Evolutionary conservation across 2,797 vertebrate species (phyloP), one percentile per base, ranked within the genome.

Genomic region (Ceyx erithaca): DNA sequence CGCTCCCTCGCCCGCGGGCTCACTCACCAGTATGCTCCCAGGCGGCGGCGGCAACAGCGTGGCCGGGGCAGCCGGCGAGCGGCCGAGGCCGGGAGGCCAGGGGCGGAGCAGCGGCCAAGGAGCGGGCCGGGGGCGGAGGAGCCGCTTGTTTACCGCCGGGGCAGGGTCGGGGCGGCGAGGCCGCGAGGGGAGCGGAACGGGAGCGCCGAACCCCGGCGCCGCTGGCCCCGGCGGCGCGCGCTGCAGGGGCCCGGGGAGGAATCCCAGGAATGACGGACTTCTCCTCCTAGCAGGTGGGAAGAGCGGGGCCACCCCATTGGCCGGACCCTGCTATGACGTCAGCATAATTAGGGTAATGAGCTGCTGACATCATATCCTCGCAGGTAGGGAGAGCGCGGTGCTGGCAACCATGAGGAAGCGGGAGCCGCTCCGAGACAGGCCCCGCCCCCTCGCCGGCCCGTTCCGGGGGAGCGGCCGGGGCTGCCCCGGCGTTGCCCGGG

Each of bases 281-380:
- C 40, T 64, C 35, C 59, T 40, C 41, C 41, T 45, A 64, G 99
- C 99, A 99, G 98, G 99, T 99, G 99, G 98, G 98, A 98, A 98
- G 96, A 97, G 96, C 93, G 90, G 37, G 54, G 85, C 68, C 45
- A 83, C 75, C 97, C 97, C 96, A 99, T 43, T 23, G 62, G 62
- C 62, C 17, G 87, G 80, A 41, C 26, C 25, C 3, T 8, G 9
- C 70, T 85, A 87, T 98, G 98, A 98, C 94, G 86, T 98, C 98
- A 98, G 97, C 97, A 95, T 98, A 94, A 97, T 97, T 97, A 97
- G 96, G 95, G 48, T 97, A 97, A 97, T 96, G 21, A 88, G 7
- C 20, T 9, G 49, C 31, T 97, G 96, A 97, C 98, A 78, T 98
- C 98, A 98, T 19, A 64, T 64, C 96, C 93, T 95, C 95, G 96